These are phyloP conservation scores for Hippocampus kuda DNA, from an alignment of 2,797 vertebrate genomes.

Conservation along the genomic window DNA sequence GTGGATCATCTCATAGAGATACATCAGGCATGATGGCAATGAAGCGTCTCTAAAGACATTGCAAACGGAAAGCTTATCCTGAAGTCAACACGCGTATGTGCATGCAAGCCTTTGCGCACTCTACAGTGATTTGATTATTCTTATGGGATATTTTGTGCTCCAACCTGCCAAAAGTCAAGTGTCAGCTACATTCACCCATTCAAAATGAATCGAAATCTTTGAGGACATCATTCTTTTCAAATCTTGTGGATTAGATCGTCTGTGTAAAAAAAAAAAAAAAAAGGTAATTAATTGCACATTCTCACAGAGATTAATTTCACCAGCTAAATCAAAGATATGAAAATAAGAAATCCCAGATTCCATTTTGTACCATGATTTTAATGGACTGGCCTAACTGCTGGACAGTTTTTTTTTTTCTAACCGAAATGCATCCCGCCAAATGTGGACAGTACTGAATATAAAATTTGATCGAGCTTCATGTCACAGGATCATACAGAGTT, in stretches of 20 bases:
- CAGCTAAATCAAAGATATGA: constrained; percentile 34
- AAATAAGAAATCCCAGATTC: constrained; percentile 34
- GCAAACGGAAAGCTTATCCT: constrained; percentile 9
- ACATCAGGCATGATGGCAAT: constrained; percentile 21
- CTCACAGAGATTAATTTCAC: constrained; percentile 53
- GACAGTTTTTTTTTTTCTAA: constrained; percentile 27
- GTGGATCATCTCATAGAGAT: constrained; percentile 39
- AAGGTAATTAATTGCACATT: constrained; percentile 28
- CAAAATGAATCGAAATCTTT: constrained; percentile 8
- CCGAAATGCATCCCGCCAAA: constrained; percentile 19
- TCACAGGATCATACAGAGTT: constrained; percentile 92
- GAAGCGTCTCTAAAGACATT: constrained; percentile 2
- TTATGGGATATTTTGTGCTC: not conserved
- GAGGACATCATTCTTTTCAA: not conserved
- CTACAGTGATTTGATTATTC: constrained; percentile 26
- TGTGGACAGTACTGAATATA: not conserved
- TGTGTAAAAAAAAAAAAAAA: constrained; percentile 17
- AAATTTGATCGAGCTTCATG: constrained; percentile 19
- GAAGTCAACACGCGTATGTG: constrained; percentile 24
- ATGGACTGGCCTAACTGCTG: constrained; percentile 23
- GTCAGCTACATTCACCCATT: constrained; percentile 10
- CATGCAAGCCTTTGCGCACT: constrained; percentile 22
- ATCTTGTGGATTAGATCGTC: constrained; percentile 9
- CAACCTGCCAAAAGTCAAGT: not conserved
- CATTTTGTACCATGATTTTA: constrained; percentile 27